Evolutionary conservation across 2,113 vertebrate genomes (phyloP).

Genomic region (Octodon degus): DNA sequence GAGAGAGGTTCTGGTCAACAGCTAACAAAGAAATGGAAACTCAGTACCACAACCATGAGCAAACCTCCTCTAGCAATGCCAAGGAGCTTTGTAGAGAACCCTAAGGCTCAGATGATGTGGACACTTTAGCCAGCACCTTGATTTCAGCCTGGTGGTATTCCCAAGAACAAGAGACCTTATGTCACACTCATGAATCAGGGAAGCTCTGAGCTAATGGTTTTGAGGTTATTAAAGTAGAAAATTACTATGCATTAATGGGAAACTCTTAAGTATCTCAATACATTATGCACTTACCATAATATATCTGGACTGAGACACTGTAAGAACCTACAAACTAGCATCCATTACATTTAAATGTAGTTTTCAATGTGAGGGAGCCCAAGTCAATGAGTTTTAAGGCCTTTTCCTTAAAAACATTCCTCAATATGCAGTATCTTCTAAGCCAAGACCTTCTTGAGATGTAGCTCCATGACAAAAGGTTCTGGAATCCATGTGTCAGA

Average conservation of each 20-base stretch:
- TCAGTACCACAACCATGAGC: not conserved
- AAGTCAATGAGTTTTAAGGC: not conserved
- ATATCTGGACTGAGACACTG: not conserved
- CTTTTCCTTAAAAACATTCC: not conserved
- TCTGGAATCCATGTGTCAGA: not conserved
- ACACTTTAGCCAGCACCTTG: not conserved
- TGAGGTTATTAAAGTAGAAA: not conserved
- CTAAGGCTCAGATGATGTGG: not conserved
- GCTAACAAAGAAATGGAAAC: too few species aligned
- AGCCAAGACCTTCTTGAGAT: not conserved
- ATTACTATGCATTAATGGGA: not conserved
- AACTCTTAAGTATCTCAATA: not conserved
- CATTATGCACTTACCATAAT: not conserved
- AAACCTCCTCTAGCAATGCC: not conserved
- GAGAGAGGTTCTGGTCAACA: fast-evolving
- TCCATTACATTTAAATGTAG: not conserved
- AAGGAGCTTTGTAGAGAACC: not conserved
- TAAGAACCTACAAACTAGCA: not conserved
- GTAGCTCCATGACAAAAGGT: not conserved
- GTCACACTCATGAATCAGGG: not conserved
- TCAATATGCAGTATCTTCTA: not conserved
- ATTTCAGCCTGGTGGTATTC: not conserved
- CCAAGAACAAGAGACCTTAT: not conserved
- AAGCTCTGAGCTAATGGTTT: not conserved
- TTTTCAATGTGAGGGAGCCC: not conserved